These are phyloP conservation scores for Eretmocerus hayati DNA, from an alignment of 2,888 invertebrate species.

Conservation along the genomic window DNA sequence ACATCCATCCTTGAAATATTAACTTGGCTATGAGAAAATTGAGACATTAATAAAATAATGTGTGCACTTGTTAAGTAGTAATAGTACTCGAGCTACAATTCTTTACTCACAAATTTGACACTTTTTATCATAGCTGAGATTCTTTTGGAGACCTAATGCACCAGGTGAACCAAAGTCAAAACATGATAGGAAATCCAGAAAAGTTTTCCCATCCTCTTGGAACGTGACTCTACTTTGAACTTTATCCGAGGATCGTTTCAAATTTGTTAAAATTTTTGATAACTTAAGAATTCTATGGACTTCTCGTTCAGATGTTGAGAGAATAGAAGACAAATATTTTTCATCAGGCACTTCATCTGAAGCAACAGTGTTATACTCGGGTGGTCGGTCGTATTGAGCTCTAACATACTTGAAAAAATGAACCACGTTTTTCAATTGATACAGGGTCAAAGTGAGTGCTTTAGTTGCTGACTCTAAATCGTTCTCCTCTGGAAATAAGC, in stretches of 20 bases:
- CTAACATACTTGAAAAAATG: slow-evolving; percentile 38
- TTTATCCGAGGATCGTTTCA: slow-evolving; percentile 26
- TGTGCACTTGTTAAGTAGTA: neutral
- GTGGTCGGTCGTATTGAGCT: slow-evolving; percentile 33
- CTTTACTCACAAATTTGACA: slow-evolving; percentile 40
- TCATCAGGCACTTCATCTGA: slow-evolving; percentile 27
- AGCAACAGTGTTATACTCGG: slow-evolving; percentile 35
- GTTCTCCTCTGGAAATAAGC: slow-evolving; percentile 27
- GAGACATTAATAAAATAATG: slow-evolving; percentile 3
- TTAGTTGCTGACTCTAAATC: slow-evolving; percentile 34
- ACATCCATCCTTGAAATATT: slow-evolving; percentile 45
- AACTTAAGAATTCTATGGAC: slow-evolving; percentile 42
- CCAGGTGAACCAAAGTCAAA: slow-evolving; percentile 38
- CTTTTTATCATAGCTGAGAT: slow-evolving; percentile 41
- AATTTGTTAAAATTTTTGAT: slow-evolving; percentile 30
- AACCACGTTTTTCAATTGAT: slow-evolving; percentile 33
- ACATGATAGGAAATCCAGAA: slow-evolving; percentile 41
- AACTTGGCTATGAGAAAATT: slow-evolving; percentile 40
- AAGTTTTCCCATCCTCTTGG: slow-evolving; percentile 37
- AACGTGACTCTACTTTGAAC: slow-evolving; percentile 38
- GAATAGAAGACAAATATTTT: slow-evolving; percentile 28
- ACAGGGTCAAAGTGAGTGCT: slow-evolving; percentile 30
- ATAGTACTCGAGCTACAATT: slow-evolving; percentile 1
- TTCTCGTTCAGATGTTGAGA: slow-evolving; percentile 44
- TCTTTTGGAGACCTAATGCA: slow-evolving; percentile 45